These are phyloP conservation scores for Paramacrobiotus metropolitanus DNA, from an alignment of 1,140 invertebrate genomes.

Conservation along the genomic window DNA sequence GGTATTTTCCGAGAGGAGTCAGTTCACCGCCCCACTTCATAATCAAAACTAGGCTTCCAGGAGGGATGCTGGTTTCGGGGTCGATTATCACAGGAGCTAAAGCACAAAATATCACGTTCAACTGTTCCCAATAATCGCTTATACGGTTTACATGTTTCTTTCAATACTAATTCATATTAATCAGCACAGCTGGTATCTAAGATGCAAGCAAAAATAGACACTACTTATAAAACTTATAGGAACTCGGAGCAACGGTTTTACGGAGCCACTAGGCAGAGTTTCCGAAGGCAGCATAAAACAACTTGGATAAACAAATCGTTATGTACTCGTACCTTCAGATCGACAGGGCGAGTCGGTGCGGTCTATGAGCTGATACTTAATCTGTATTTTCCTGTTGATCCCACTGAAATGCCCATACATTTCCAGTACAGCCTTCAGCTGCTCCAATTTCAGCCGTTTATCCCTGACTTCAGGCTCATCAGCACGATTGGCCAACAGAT, in stretches of 20 bases:
- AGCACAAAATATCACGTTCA: neutral
- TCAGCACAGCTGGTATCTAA: too few species aligned
- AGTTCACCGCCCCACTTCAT: conserved; percentile 32
- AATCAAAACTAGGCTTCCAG: conserved; percentile 20
- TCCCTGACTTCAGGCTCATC: conserved; percentile 58
- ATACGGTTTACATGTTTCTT: too few species aligned
- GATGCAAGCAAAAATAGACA: too few species aligned
- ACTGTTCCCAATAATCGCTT: neutral
- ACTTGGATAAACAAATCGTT: neutral
- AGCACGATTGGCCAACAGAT: conserved; percentile 15
- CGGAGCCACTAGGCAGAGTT: too few species aligned
- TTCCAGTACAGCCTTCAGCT: conserved; percentile 90
- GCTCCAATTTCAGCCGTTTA: conserved; percentile 83
- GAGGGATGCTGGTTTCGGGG: neutral
- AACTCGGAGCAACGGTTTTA: too few species aligned
- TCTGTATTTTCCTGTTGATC: conserved; percentile 97
- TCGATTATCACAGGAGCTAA: neutral
- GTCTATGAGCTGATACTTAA: conserved; percentile 86
- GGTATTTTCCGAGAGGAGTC: conserved; percentile 25
- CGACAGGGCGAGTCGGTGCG: neutral
- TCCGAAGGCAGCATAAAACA: too few species aligned
- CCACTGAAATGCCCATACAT: conserved; percentile 99
- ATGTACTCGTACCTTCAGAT: neutral
- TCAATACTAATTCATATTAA: too few species aligned
- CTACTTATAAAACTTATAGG: too few species aligned